Conservation (phyloP, 2,888 invertebrate genomes). For the Agrenia bidenticulata region DNA sequence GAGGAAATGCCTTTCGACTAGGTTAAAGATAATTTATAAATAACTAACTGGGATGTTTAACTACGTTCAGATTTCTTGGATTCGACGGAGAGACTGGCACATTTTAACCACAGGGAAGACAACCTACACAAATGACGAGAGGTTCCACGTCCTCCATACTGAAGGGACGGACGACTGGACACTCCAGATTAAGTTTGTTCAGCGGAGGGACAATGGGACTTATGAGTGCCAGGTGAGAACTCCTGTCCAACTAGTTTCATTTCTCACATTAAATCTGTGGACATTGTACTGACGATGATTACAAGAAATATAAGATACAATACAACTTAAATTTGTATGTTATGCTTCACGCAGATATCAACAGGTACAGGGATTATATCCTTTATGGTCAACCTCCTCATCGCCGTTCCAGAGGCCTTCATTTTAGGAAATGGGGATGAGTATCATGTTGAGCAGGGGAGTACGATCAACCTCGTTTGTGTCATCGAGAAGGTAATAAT, state of each 20-base stretch:
- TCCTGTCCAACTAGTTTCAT: neutral
- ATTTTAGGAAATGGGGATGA: conserved; percentile 57
- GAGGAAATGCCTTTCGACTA: too few relatives aligned
- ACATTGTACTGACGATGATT: too few relatives aligned
- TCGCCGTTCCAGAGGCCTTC: conserved; percentile 57
- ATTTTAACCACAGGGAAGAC: conserved; percentile 86
- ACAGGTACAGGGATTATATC: conserved; percentile 57
- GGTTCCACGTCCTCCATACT: conserved; percentile 71
- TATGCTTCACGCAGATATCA: conserved; percentile 57
- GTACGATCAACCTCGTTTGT: conserved; percentile 57
- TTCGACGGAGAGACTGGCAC: conserved; percentile 87
- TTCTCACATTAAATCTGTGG: too few relatives aligned
- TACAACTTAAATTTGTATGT: too few relatives aligned
- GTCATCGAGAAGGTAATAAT: conserved; percentile 57
- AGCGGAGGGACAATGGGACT: conserved; percentile 89
- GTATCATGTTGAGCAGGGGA: conserved; percentile 58
- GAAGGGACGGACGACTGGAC: conserved; percentile 93
- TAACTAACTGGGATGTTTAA: too few relatives aligned
- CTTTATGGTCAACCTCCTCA: conserved; percentile 57
- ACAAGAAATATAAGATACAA: too few relatives aligned
- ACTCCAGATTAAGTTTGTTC: conserved; percentile 89
- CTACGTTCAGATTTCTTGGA: conserved; percentile 84
- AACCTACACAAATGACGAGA: conserved; percentile 86
- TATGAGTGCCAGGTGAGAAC: conserved; percentile 84
- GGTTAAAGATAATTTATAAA: too few relatives aligned